phyloP scores from a whole-genome alignment of 2,888 invertebrate genomes.

The Adelognathus sp. region DNA sequence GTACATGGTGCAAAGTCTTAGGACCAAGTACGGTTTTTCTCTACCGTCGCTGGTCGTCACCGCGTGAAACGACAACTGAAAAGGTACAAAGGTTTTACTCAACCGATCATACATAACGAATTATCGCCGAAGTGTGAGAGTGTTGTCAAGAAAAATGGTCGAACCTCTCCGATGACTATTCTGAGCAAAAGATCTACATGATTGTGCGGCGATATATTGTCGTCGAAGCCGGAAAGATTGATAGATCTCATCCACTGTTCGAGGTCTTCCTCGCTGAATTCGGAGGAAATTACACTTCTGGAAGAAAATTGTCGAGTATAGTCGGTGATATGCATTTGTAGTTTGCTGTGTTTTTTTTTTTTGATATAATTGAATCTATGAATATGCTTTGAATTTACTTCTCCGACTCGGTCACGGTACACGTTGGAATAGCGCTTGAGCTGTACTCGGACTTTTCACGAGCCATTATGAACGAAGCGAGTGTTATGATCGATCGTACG shows the following conservation, averaged over 20 bases:
- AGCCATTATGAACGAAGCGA: constrained; percentile 69
- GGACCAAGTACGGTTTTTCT: constrained; percentile 89
- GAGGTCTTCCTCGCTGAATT: constrained; percentile 87
- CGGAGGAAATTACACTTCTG: constrained; percentile 84
- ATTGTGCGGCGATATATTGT: constrained; percentile 91
- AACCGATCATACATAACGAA: too few species aligned
- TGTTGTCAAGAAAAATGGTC: not conserved
- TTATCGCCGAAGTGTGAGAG: too few species aligned
- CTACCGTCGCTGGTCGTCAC: constrained; percentile 81
- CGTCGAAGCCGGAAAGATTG: constrained; percentile 91
- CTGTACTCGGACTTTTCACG: constrained; percentile 65
- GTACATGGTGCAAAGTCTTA: constrained; percentile 87
- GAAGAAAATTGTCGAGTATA: constrained; percentile 3
- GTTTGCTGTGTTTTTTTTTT: not conserved
- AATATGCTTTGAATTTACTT: constrained; percentile 63
- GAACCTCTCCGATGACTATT: constrained; percentile 87
- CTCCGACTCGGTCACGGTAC: constrained; percentile 69
- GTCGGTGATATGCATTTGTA: not conserved
- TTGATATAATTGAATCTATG: not conserved
- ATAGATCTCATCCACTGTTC: constrained; percentile 90
- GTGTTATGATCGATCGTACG: constrained; percentile 69
- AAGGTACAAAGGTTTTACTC: constrained; percentile 3
- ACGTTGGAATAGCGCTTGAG: constrained; percentile 66
- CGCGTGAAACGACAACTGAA: constrained; percentile 74
- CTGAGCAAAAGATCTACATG: constrained; percentile 87